These are phyloP conservation scores for Mustela nigripes DNA, from an alignment of 2,113 vertebrate genomes.

Conservation along the genomic window DNA sequence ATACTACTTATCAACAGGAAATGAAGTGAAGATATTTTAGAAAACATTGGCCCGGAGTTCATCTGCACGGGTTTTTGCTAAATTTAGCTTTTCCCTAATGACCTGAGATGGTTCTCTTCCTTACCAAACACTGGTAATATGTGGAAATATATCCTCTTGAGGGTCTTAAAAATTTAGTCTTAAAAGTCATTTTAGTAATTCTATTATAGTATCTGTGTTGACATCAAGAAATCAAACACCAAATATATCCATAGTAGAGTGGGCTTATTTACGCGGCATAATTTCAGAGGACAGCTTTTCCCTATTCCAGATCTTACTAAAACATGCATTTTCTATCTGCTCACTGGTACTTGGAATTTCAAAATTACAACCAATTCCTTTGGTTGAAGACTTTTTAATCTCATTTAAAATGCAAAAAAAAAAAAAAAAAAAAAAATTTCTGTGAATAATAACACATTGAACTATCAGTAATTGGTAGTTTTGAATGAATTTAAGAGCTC, in stretches of 20 bases:
- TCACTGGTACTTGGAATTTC: conserved; percentile 21
- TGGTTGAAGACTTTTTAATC: not conserved
- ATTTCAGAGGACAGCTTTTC: not conserved
- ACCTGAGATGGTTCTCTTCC: not conserved
- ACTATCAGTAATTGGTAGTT: not conserved
- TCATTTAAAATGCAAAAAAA: not conserved
- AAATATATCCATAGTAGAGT: not conserved
- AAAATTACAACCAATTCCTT: conserved; percentile 19
- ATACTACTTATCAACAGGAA: not conserved
- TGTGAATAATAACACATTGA: not conserved
- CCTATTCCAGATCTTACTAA: not conserved
- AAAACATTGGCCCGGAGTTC: not conserved
- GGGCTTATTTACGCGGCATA: not conserved
- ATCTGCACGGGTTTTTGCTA: not conserved
- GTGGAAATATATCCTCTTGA: conserved; percentile 11
- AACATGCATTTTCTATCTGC: not conserved
- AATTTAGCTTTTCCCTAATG: not conserved
- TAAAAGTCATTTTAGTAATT: not conserved
- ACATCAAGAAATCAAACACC: not conserved
- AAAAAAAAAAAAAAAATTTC: not conserved
- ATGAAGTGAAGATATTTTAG: conserved; percentile 23
- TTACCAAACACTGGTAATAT: not conserved
- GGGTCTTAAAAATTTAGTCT: not conserved
- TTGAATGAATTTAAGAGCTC: not conserved
- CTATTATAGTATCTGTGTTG: not conserved